Evolutionary conservation across 2,888 invertebrate species (phyloP), one percentile per base, ranked within the genome.

Genomic region (Dastarcus helophoroides): DNA sequence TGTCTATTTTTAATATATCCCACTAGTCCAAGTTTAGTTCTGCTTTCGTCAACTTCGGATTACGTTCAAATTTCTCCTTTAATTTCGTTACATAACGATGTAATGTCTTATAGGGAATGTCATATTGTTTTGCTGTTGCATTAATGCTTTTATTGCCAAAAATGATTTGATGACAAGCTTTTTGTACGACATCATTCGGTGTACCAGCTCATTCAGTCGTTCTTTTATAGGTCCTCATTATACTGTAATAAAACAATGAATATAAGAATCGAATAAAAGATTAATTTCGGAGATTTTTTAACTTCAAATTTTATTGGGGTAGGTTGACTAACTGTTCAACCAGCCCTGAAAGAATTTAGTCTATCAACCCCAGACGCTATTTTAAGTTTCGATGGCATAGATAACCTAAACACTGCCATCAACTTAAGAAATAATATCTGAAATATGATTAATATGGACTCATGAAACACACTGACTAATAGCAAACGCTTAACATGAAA

Each of bases 261-360:
- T 31, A 35, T 32, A 15, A 38, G 17, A 26, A 22, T 26, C 31
- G 28, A 33, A 29, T n/a, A n/a, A n/a, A n/a, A n/a, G n/a, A n/a
- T n/a, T n/a, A 27, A 37, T 31, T 22, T 22, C 31, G 31, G 15
- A 38, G 28, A 36, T 37, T 21, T 3, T n/a, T n/a, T n/a, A 22
- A 33, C 24, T 29, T 15, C 16, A 31, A 32, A 34, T 21, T 37
- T 22, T 29, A 29, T 33, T 34, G 38, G 34, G 36, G 38, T 34
- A 28, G 36, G 38, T 33, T 37, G 36, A 39, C 25, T 33, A 32
- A 25, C 22, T 37, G 26, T 32, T 35, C 39, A 37, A 39, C 37
- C 34, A 37, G 29, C 39, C 34, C 34, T 32, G 32, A 30, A 31
- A 39, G 22, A 39, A 32, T 29, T 35, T 35, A 24, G 37, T 37